Percentiles rank a stretch among this genome's conserved stretches.
Evolutionary conservation across 2,113 vertebrate genomes (phyloP).

Genomic region (Thunnus thynnus): DNA sequence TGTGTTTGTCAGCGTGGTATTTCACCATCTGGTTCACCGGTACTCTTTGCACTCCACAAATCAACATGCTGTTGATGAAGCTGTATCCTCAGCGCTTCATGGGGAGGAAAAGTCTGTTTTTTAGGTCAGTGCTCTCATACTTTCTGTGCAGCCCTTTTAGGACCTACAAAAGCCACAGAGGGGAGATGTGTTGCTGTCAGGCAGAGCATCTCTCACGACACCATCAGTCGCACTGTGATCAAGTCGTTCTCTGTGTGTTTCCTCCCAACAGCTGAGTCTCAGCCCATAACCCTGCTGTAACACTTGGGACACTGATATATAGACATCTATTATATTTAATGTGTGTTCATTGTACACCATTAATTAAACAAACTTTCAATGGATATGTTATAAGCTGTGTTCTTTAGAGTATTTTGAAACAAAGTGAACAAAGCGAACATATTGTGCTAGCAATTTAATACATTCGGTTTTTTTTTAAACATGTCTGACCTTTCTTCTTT

Average conservation of each 20-base stretch:
- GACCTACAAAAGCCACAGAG: conserved; percentile 50
- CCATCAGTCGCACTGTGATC: conserved; percentile 22
- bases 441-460: neutral
- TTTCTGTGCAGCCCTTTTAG: conserved; percentile 50
- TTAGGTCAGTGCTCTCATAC: conserved; percentile 56
- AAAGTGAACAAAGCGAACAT: neutral
- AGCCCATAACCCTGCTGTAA: conserved; percentile 19
- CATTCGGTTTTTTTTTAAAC: neutral
- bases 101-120: conserved; percentile 38
- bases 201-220: conserved; percentile 53
- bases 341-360: neutral
- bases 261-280: conserved; percentile 57
- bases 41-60: neutral
- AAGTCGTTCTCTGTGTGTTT: conserved; percentile 32
- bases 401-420: neutral
- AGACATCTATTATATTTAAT: neutral
- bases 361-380: no score
- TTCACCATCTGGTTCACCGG: neutral
- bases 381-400: no score
- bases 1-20: neutral
- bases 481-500: conserved; percentile 40
- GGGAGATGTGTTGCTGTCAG: conserved; percentile 57
- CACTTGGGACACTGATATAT: conserved; percentile 20
- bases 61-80: conserved; percentile 6
- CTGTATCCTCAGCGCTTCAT: neutral